Conservation (phyloP, 2,797 vertebrate species). For the Clamator glandarius region DNA sequence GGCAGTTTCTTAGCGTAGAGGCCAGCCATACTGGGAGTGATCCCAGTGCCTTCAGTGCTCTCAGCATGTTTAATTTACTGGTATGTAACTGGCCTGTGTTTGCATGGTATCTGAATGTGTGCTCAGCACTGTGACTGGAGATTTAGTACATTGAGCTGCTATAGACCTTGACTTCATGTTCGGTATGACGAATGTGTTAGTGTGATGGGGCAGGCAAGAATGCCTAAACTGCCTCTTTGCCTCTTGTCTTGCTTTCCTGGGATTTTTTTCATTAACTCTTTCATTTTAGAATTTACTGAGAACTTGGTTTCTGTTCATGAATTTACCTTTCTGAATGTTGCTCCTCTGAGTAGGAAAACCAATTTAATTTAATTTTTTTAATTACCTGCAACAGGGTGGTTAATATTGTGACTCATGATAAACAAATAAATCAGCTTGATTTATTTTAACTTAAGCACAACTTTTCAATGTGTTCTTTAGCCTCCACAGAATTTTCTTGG, state of each 20-base stretch:
- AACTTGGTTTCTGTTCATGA: not conserved
- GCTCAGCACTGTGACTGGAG: not conserved
- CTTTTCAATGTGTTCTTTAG: not conserved
- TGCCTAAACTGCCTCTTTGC: not conserved
- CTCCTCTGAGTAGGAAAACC: not conserved
- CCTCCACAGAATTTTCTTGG: not conserved
- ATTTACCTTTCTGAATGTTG: not conserved
- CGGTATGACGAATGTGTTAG: accelerated
- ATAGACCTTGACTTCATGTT: not conserved
- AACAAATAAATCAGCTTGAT: not conserved
- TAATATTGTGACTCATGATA: not conserved
- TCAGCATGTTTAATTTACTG: not conserved
- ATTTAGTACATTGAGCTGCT: not conserved
- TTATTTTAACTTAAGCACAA: not conserved
- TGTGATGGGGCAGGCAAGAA: not conserved
- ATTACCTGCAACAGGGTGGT: not conserved
- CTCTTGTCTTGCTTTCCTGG: not conserved
- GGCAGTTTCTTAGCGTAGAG: not conserved
- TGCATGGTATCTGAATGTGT: not conserved
- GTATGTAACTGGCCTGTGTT: not conserved
- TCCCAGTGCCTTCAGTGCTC: not conserved
- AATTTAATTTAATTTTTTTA: not conserved
- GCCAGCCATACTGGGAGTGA: not conserved
- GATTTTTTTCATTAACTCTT: not conserved
- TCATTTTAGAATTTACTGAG: not conserved